Conservation (phyloP, 2,888 invertebrate genomes). For the Cosmopolites sordidus region DNA sequence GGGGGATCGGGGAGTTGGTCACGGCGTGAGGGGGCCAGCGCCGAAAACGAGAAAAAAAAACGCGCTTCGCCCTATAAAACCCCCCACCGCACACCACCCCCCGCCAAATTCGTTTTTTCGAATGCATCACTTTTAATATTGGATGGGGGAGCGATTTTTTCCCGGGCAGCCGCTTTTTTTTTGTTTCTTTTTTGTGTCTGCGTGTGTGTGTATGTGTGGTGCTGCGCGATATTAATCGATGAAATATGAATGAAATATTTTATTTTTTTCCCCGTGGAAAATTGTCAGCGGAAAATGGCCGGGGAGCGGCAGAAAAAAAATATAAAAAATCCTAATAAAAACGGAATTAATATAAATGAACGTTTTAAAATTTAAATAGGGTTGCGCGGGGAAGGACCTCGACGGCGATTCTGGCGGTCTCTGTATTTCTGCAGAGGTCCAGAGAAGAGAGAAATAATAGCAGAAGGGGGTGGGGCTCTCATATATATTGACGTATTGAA, state of each 20-base stretch:
- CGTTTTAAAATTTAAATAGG: slow-evolving; percentile 22
- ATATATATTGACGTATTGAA: too few species aligned
- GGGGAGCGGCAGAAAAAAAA: slow-evolving; percentile 17
- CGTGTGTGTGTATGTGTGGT: slow-evolving; percentile 3
- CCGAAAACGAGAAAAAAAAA: neutral
- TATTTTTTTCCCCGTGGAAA: slow-evolving; percentile 26
- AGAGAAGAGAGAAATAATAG: too few species aligned
- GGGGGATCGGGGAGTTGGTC: too few species aligned
- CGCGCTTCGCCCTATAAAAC: neutral
- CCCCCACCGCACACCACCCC: neutral
- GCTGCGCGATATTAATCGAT: slow-evolving; percentile 29
- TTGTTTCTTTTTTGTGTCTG: slow-evolving; percentile 23
- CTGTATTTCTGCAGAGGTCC: too few species aligned
- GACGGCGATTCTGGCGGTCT: too few species aligned
- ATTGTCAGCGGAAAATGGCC: slow-evolving; percentile 24
- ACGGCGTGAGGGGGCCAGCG: neutral
- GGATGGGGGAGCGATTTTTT: slow-evolving; percentile 30
- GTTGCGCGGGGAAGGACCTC: too few species aligned
- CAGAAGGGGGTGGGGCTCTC: too few species aligned
- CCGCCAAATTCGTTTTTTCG: slow-evolving; percentile 13
- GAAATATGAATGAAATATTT: slow-evolving; percentile 31
- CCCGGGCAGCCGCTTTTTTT: slow-evolving; percentile 18
- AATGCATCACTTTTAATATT: slow-evolving; percentile 34
- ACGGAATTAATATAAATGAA: slow-evolving; percentile 28
- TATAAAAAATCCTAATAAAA: slow-evolving; percentile 22